phyloP scores from a whole-genome alignment of 2,888 invertebrate genomes.

The Pardosa pseudoannulata region DNA sequence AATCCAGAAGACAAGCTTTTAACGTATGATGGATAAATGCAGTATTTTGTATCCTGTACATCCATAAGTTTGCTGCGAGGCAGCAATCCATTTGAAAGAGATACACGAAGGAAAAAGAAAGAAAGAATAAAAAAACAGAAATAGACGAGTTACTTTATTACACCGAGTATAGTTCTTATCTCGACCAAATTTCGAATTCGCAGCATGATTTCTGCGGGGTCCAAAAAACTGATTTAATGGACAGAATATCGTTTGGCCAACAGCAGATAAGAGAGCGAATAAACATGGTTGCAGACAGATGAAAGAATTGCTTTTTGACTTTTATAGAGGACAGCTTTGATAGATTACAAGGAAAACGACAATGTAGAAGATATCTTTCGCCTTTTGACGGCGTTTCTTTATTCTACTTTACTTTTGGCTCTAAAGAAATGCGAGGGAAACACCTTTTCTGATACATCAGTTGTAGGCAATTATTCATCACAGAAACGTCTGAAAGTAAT shows the following conservation, averaged over 20 bases:
- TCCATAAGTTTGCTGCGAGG: no score
- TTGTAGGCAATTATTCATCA: no score
- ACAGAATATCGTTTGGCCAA: slow-evolving; percentile 42
- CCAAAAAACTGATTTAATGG: slow-evolving; percentile 60
- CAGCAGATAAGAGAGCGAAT: slow-evolving; percentile 56
- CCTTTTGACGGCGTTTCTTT: not conserved
- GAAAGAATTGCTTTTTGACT: slow-evolving; percentile 63
- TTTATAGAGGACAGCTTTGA: slow-evolving; percentile 42
- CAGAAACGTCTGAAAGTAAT: no score
- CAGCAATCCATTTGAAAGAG: no score
- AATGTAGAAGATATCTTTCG: slow-evolving; percentile 17
- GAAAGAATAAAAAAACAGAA: no score
- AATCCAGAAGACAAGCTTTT: no score
- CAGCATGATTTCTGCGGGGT: slow-evolving; percentile 32
- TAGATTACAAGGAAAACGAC: slow-evolving; percentile 41
- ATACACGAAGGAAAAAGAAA: no score
- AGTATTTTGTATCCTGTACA: no score
- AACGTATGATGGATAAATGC: no score
- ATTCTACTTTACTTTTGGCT: not conserved
- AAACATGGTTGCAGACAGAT: slow-evolving; percentile 63
- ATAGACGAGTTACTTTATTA: not conserved
- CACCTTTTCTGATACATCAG: no score
- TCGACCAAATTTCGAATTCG: slow-evolving; percentile 41
- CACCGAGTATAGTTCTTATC: not conserved
- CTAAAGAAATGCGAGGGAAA: no score